Percentiles rank a stretch among this genome's conserved stretches.
These are phyloP conservation scores for Actinostola sp. DNA, from an alignment of 92 coral and sea anemone genomes.

Conservation along the genomic window DNA sequence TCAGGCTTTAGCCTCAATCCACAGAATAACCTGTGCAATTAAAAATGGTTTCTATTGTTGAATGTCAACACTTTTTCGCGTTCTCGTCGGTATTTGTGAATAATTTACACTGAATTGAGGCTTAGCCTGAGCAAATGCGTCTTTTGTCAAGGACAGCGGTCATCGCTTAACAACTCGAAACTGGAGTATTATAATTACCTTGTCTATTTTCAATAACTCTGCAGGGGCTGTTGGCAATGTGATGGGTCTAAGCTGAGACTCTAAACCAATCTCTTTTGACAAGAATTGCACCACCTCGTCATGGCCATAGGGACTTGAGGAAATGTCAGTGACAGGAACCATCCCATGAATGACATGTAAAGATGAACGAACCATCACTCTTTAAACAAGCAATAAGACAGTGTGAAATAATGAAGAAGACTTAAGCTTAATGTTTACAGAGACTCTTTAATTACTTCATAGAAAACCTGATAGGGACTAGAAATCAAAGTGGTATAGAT, in stretches of 20 bases:
- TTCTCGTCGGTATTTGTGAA: no score
- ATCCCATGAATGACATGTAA: conserved; percentile 78
- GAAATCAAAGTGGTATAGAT: no score
- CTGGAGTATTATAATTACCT: conserved; percentile 51
- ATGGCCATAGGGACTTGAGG: conserved; percentile 57
- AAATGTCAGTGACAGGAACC: conserved; percentile 61
- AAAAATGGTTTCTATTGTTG: no score
- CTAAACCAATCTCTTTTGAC: conserved; percentile 58
- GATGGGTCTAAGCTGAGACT: conserved; percentile 56
- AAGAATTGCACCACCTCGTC: conserved; percentile 75
- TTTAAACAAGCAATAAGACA: conserved; percentile 14
- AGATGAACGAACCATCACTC: conserved; percentile 87
- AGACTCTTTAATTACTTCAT: no score
- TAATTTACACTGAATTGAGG: no score
- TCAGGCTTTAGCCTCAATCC: no score
- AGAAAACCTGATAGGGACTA: no score
- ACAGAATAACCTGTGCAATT: no score
- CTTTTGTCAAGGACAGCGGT: no score
- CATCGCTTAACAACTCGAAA: no score
- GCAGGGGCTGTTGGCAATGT: conserved; percentile 74
- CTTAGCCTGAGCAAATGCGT: no score
- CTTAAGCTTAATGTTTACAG: not conserved
- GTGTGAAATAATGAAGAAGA: not conserved
- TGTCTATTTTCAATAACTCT: conserved; percentile 86
- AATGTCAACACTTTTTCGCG: no score